Percentiles rank a stretch among this genome's conserved stretches.
phyloP scores from a whole-genome alignment of 2,797 vertebrate species.

The Leuciscus waleckii region DNA sequence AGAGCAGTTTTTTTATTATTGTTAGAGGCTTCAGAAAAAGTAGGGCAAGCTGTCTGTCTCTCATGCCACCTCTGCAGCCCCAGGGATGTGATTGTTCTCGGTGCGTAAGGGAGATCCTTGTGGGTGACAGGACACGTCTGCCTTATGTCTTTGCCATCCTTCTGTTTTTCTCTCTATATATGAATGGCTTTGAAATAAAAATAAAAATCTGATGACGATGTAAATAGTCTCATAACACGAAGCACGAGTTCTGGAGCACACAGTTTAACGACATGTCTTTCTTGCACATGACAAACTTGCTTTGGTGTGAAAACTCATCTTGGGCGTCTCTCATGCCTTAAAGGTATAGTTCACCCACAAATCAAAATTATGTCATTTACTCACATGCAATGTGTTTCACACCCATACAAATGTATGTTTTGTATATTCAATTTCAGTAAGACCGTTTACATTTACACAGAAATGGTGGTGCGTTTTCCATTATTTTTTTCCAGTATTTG shows the following conservation, averaged over 20 bases:
- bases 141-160: background rate
- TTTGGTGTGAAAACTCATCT: background rate
- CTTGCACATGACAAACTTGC: background rate
- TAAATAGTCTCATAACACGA: conserved; percentile 1
- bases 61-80: conserved; percentile 31
- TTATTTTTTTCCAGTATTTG: background rate
- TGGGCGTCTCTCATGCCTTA: background rate
- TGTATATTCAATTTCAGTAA: background rate
- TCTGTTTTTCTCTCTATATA: background rate
- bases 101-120: conserved; percentile 23
- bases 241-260: background rate
- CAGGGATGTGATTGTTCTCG: conserved; percentile 10
- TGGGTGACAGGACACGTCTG: conserved; percentile 28
- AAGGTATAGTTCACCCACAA: background rate
- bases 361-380: background rate
- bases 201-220: background rate
- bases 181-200: background rate
- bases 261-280: background rate
- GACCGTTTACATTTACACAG: background rate
- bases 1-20: background rate
- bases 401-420: background rate
- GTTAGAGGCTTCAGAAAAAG: conserved; percentile 45
- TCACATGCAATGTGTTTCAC: background rate
- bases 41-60: conserved; percentile 52
- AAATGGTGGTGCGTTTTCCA: background rate